Base-by-base conservation (phyloP, 2,113 vertebrate species). In the Anolis sagrei region DNA sequence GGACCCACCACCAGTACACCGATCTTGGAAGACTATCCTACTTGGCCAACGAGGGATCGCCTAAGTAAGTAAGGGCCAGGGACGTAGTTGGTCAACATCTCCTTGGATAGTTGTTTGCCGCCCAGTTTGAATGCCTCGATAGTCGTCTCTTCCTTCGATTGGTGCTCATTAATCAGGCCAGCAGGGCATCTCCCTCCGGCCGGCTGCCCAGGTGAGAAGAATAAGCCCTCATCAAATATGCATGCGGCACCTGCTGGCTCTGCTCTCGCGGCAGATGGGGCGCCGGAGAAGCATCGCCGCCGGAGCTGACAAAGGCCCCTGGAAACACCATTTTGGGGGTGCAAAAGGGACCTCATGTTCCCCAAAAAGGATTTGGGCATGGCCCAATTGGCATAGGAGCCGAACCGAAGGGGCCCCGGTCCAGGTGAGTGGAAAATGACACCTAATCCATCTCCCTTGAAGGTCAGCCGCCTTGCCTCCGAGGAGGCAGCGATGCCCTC, bases 191-290 rank as follows among this genome's bases (percentile, higher is more conserved):
- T 91, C 91, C 70, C 54, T 94, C 92, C 34, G 90, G 96, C 97
- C 96, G 84, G 27, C 85, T 73, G 84, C 29, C 91, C 93, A 94
- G 95, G 94, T 93, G 92, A 93, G 92, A 94, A 92, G 94, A 98
- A 97, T 98, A 98, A 95, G 96, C 85, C 29, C 4, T 91, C 96
- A 98, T 98, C 96, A 98, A 98, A 97, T 96, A 98, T 98, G 97
- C 93, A 98, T 96, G 36, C 93, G 93, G 94, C 93, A 48, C 48
- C 34, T 54, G 83, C 44, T 76, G 1, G 2, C 14, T 11, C 32
- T 61, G 87, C 72, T 27, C 1, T 0, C 21, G 54, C 48, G 91
- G 87, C 72, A 79, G 86, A 1, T 75, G 6, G 25, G 88, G 89
- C 48, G 48, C 85, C 0, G 0, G 27, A 6, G 11, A 44, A 69